Evolutionary conservation across 1,140 invertebrate species (phyloP).

Genomic region (Apis dorsata): DNA sequence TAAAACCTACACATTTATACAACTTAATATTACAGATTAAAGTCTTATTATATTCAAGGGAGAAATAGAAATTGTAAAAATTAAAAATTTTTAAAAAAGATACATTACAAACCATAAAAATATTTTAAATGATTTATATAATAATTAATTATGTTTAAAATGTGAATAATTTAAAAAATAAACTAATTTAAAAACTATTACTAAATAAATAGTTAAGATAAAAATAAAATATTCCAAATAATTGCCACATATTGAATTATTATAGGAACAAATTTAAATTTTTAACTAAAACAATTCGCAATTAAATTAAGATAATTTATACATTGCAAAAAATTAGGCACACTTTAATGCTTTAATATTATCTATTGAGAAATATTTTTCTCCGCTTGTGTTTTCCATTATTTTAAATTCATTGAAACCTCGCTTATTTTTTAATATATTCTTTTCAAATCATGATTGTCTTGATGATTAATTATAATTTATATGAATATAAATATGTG

Average conservation of each 20-base stretch:
- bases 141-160: neutral
- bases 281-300: slow-evolving; percentile 37
- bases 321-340: slow-evolving; percentile 70
- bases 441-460: neutral
- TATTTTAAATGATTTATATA: neutral
- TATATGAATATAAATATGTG: neutral
- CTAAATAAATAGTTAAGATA: neutral
- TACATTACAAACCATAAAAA: neutral
- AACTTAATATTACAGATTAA: slow-evolving; percentile 19
- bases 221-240: neutral
- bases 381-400: neutral
- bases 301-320: slow-evolving; percentile 10
- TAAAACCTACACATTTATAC: slow-evolving; percentile 27
- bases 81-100: neutral
- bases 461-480: neutral
- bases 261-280: slow-evolving; percentile 67
- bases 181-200: neutral
- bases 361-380: slow-evolving; percentile 13
- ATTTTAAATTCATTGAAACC: slow-evolving; percentile 27
- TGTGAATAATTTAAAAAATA: too few species aligned
- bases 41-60: neutral
- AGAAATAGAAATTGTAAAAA: neutral
- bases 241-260: slow-evolving; percentile 18
- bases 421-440: slow-evolving; percentile 23
- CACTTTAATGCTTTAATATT: slow-evolving; percentile 57